These are phyloP conservation scores for Mythimna impura DNA, from an alignment of 2,888 invertebrate species.

Conservation along the genomic window DNA sequence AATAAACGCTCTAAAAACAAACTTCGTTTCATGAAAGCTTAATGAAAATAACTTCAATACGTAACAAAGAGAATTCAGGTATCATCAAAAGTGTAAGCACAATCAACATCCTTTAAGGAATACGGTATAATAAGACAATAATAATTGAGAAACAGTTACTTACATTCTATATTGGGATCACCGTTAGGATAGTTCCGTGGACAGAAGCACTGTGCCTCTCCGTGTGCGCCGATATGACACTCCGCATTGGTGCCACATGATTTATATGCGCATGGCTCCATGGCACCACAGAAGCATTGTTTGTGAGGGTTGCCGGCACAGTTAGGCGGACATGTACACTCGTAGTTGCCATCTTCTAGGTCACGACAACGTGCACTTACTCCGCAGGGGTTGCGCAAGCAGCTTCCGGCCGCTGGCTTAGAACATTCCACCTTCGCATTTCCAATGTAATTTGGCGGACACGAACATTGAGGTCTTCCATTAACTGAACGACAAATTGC, in stretches of 20 bases:
- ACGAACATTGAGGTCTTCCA: slow-evolving; percentile 95
- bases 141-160: slow-evolving; percentile 79
- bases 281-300: slow-evolving; percentile 94
- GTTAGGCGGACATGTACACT: slow-evolving; percentile 95
- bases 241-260: slow-evolving; percentile 95
- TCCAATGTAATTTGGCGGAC: slow-evolving; percentile 94
- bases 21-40: background rate
- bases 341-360: slow-evolving; percentile 93
- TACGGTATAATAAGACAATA: slow-evolving; percentile 23
- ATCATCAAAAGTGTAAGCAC: slow-evolving; percentile 3
- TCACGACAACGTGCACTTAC: slow-evolving; percentile 95
- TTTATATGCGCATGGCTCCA: slow-evolving; percentile 94
- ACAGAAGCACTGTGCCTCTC: slow-evolving; percentile 95
- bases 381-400: slow-evolving; percentile 95
- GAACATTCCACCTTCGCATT: slow-evolving; percentile 95
- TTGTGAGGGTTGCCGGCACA: slow-evolving; percentile 95
- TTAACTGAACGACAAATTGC: slow-evolving; percentile 95
- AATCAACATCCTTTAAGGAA: slow-evolving; percentile 10
- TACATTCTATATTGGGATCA: slow-evolving; percentile 96
- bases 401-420: slow-evolving; percentile 93
- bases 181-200: slow-evolving; percentile 95
- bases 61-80: background rate
- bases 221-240: slow-evolving; percentile 93
- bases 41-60: background rate
- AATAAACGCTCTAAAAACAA: background rate